phyloP scores from a whole-genome alignment of 2,113 vertebrate species.

The Zosterops japonicus region DNA sequence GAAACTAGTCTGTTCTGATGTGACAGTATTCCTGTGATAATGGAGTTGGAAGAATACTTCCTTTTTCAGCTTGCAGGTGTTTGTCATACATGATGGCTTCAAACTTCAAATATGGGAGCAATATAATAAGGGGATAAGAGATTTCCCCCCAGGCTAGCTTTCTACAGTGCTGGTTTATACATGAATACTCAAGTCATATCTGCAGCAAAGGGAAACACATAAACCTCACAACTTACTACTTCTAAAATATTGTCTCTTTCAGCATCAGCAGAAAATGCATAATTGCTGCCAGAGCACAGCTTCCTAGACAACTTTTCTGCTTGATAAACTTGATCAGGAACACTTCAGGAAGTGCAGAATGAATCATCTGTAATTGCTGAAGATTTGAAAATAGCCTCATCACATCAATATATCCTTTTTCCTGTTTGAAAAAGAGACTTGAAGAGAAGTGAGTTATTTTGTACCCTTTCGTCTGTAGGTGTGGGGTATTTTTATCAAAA shows the following conservation, averaged over 20 bases:
- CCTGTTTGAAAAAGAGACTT: neutral
- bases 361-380: slow-evolving; percentile 47
- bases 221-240: neutral
- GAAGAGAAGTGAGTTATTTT: neutral
- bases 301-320: neutral
- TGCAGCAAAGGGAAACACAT: neutral
- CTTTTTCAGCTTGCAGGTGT: neutral
- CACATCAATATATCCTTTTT: neutral
- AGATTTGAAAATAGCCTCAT: slow-evolving; percentile 48
- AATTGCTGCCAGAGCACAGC: neutral
- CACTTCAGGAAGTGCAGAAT: slow-evolving; percentile 28
- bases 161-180: neutral
- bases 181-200: neutral
- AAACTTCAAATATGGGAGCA: neutral
- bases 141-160: neutral
- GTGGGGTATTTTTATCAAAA: neutral
- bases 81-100: neutral
- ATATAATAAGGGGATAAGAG: neutral
- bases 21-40: neutral
- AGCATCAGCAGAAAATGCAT: neutral
- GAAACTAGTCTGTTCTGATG: neutral
- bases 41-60: neutral
- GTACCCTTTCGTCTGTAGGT: neutral
- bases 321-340: slow-evolving; percentile 5
- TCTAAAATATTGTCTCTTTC: neutral